Percentiles rank a stretch among this genome's conserved stretches.
Conservation (phyloP, 2,888 invertebrate genomes). For the Agelastica alni region DNA sequence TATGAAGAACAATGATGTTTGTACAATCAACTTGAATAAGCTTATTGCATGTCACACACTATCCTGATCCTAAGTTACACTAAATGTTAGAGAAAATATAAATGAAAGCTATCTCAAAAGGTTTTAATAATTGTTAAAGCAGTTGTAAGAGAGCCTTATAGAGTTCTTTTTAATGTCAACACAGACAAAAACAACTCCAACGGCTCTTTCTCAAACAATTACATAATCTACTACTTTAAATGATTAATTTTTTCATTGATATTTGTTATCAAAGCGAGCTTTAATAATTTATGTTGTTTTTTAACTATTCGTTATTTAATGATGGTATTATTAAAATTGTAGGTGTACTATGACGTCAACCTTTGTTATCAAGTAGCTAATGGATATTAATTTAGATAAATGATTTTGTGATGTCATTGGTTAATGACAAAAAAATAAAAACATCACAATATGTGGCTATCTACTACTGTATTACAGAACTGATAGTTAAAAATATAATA, state of each 20-base stretch:
- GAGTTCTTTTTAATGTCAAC: no score
- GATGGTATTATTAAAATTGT: neutral
- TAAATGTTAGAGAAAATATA: no score
- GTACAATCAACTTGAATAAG: no score
- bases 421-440: neutral
- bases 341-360: conserved; percentile 7
- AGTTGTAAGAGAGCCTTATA: no score
- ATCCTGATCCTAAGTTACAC: no score
- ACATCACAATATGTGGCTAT: neutral
- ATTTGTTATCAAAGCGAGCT: neutral
- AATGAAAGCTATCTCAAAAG: no score
- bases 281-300: neutral
- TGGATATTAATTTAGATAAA: conserved; percentile 10
- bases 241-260: neutral
- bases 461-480: neutral
- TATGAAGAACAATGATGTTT: no score
- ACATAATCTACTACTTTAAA: no score
- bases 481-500: conserved; percentile 2
- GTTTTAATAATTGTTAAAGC: no score
- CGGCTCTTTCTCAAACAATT: no score
- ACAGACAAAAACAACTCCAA: no score
- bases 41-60: no score
- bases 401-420: conserved; percentile 1
- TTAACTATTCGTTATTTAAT: neutral
- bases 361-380: conserved; percentile 5